phyloP scores from a whole-genome alignment of 2,113 vertebrate genomes.

The Chunga burmeisteri region DNA sequence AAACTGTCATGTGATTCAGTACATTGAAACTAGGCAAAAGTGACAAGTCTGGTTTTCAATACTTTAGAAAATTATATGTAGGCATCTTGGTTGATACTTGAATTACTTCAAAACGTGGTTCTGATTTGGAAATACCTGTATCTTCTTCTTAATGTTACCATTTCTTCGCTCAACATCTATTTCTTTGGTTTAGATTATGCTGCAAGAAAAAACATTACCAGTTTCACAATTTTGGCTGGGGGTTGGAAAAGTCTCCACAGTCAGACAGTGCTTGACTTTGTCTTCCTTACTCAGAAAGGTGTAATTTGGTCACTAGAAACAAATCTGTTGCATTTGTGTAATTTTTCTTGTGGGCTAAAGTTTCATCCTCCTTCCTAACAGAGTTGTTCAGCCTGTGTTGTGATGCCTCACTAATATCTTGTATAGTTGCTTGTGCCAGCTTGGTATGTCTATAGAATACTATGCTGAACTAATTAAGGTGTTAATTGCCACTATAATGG shows the following conservation, averaged over 20 bases:
- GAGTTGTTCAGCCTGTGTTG: not conserved
- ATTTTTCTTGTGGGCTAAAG: not conserved
- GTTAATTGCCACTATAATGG: not conserved
- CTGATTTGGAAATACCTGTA: not conserved
- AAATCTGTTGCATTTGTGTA: accelerated
- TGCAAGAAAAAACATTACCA: not conserved
- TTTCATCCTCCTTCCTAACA: not conserved
- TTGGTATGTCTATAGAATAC: not conserved
- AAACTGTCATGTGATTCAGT: not conserved
- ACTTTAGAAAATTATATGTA: not conserved
- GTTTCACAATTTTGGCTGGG: not conserved
- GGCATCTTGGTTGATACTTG: not conserved
- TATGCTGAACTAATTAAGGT: not conserved
- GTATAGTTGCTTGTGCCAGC: not conserved
- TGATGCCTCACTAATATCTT: not conserved
- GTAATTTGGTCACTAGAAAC: not conserved
- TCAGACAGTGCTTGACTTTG: not conserved
- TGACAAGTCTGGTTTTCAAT: not conserved
- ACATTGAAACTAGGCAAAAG: not conserved
- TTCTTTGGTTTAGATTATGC: not conserved
- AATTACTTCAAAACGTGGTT: not conserved
- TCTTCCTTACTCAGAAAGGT: not conserved
- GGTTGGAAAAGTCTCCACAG: not conserved
- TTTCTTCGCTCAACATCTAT: not conserved
- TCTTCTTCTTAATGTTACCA: not conserved